phyloP scores from a whole-genome alignment of 2,888 invertebrate genomes.

The Rhagonycha fulva region DNA sequence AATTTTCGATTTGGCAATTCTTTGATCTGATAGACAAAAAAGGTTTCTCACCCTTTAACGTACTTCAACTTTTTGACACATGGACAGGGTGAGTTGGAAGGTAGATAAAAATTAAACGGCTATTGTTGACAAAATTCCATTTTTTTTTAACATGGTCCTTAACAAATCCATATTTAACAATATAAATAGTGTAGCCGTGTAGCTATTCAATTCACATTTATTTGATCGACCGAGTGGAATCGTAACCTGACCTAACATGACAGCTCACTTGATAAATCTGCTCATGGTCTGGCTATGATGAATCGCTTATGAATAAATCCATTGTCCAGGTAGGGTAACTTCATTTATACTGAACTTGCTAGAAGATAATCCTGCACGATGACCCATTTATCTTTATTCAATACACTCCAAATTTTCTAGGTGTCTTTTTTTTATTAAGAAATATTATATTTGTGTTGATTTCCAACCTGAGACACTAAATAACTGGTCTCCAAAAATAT shows the following conservation, averaged over 20 bases:
- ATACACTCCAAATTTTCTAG: background rate
- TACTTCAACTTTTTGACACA: background rate
- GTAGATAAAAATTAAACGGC: background rate
- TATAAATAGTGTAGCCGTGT: conserved; percentile 12
- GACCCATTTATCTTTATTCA: conserved; percentile 10
- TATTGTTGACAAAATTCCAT: conserved; percentile 5
- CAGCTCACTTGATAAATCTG: conserved; percentile 27
- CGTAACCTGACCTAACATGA: conserved; percentile 36
- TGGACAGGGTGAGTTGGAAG: background rate
- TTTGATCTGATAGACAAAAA: background rate
- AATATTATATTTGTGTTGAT: conserved; percentile 7
- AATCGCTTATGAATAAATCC: conserved; percentile 34
- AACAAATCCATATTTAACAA: conserved; percentile 16
- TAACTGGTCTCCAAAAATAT: background rate
- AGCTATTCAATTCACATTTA: conserved; percentile 21
- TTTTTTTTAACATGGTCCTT: background rate
- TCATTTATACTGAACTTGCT: conserved; percentile 17
- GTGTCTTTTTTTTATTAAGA: conserved; percentile 4
- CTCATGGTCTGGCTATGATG: conserved; percentile 29
- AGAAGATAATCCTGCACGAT: conserved; percentile 10
- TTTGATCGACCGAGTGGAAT: conserved; percentile 33
- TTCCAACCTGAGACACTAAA: background rate
- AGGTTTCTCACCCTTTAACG: background rate
- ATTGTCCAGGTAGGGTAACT: conserved; percentile 29
- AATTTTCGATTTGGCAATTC: background rate